Evolutionary conservation across 2,797 vertebrate genomes (phyloP).

Genomic region (Helostoma temminkii): DNA sequence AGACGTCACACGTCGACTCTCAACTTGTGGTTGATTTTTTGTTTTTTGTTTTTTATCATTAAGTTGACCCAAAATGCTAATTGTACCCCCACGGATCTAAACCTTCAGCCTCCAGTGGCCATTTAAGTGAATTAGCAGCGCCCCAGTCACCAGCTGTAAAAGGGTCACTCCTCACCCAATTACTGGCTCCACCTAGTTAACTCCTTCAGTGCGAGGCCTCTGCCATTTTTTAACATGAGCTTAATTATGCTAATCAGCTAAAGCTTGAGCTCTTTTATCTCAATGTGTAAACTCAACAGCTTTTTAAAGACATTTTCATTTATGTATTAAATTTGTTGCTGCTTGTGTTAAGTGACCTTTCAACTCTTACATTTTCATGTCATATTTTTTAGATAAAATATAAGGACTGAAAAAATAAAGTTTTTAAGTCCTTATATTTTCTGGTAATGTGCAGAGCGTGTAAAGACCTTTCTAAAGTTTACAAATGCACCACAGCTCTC

Average conservation of each 20-base stretch:
- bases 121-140: conserved; percentile 72
- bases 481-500: conserved; percentile 1
- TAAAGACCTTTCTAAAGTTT: not conserved
- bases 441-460: not conserved
- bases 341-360: conserved; percentile 24
- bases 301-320: conserved; percentile 64
- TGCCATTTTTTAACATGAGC: conserved; percentile 44
- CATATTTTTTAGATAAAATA: no score
- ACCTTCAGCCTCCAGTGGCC: conserved; percentile 47
- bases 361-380: no score
- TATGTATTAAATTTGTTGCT: conserved; percentile 56
- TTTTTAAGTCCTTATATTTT: no score
- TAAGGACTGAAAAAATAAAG: not conserved
- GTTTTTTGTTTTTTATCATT: not conserved
- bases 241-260: conserved; percentile 80
- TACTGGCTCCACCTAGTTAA: conserved; percentile 73
- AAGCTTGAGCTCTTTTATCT: conserved; percentile 57
- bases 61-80: not conserved
- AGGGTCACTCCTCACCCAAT: conserved; percentile 72
- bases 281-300: conserved; percentile 57
- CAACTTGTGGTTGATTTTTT: not conserved
- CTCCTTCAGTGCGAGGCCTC: conserved; percentile 54
- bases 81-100: conserved; percentile 14
- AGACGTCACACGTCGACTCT: not conserved
- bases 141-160: conserved; percentile 51